phyloP scores from a whole-genome alignment of 1,140 invertebrate species.

The Saccostrea cuccullata region DNA sequence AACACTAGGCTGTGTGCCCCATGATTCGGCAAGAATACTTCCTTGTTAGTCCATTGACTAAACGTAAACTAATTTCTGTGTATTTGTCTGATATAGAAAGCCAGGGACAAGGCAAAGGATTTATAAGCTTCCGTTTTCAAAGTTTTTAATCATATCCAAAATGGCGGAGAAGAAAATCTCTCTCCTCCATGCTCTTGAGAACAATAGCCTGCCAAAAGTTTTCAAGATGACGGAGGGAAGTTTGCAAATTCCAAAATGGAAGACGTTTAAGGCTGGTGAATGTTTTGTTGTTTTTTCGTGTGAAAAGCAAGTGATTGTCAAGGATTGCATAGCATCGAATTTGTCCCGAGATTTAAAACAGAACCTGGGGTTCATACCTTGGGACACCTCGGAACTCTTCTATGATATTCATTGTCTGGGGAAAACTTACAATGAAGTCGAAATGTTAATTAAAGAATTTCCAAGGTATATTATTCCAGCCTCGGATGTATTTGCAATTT shows the following conservation, averaged over 20 bases:
- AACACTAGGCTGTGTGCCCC: no score
- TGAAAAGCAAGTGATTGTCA: slow-evolving; percentile 1
- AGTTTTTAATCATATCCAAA: not conserved
- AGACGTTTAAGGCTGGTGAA: not conserved
- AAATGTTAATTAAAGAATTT: not conserved
- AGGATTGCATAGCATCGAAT: not conserved
- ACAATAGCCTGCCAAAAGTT: not conserved
- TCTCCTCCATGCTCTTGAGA: not conserved
- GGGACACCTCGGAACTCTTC: not conserved
- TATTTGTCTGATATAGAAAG: no score
- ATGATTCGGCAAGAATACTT: no score
- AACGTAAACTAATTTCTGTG: no score
- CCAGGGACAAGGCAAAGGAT: not conserved
- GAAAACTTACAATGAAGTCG: not conserved
- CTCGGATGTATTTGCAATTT: not conserved
- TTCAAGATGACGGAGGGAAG: not conserved
- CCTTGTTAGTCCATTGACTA: no score
- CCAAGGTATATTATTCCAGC: not conserved
- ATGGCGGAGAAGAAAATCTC: not conserved
- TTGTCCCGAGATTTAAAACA: not conserved
- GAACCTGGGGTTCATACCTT: not conserved
- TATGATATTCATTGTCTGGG: slow-evolving; percentile 16
- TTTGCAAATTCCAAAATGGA: not conserved
- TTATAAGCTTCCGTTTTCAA: not conserved
- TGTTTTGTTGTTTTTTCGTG: slow-evolving; percentile 15